Conservation (phyloP, 2,113 vertebrate genomes). For the Mormyrus lacerda region DNA sequence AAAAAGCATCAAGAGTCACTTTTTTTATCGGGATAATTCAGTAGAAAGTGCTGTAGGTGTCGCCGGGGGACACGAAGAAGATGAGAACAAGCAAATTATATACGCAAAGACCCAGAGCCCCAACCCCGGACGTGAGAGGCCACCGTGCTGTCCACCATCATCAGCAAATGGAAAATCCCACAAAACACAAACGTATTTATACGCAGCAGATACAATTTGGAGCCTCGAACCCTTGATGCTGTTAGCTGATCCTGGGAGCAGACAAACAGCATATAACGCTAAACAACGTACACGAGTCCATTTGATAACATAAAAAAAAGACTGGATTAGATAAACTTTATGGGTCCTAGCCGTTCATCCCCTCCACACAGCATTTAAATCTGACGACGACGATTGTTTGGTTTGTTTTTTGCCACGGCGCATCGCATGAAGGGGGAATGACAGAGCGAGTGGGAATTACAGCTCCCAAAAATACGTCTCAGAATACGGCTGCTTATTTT, state of each 20-base stretch:
- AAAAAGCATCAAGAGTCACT: background rate
- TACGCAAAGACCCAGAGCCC: background rate
- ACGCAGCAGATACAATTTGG: background rate
- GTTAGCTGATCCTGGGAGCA: background rate
- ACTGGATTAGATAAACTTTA: background rate
- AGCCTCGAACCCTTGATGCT: background rate
- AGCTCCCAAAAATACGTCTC: background rate
- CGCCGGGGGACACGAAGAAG: background rate
- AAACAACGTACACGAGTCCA: background rate
- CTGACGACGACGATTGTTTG: background rate
- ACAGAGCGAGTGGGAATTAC: background rate
- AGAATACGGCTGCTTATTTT: background rate
- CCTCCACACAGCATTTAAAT: background rate
- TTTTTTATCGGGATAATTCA: background rate
- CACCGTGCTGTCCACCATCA: background rate
- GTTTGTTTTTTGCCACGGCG: background rate
- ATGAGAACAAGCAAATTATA: background rate
- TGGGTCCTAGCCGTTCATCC: background rate
- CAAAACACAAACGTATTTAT: background rate
- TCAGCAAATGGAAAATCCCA: background rate
- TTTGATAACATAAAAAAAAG: background rate
- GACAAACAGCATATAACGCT: background rate
- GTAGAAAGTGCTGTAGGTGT: background rate
- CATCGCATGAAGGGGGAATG: background rate
- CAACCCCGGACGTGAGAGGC: background rate